Conservation (phyloP, 2,113 vertebrate genomes). For the Chaenogobius annularis region DNA sequence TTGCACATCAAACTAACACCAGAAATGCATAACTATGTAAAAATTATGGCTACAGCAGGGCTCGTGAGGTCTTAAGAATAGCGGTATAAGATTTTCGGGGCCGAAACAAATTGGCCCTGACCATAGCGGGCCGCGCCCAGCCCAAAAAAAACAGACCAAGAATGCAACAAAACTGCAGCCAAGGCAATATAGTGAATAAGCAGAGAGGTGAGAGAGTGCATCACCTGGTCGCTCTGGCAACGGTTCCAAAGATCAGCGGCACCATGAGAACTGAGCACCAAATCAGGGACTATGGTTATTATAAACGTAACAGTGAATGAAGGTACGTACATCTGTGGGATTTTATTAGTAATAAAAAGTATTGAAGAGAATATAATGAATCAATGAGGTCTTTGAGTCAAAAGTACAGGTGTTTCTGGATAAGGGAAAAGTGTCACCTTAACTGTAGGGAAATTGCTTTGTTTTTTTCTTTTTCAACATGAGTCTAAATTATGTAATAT, state of each 20-base stretch:
- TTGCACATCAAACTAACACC: slow-evolving; percentile 24
- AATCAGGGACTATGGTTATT: slow-evolving; percentile 9
- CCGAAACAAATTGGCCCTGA: slow-evolving; percentile 58
- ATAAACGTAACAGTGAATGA: not conserved
- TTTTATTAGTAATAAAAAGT: not conserved
- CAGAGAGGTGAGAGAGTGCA: slow-evolving; percentile 31
- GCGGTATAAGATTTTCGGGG: slow-evolving; percentile 42
- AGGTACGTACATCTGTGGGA: not conserved
- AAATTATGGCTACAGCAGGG: slow-evolving; percentile 33
- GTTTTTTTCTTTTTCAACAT: too few relatives aligned
- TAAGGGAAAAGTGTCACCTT: not conserved
- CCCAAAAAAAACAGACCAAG: slow-evolving; percentile 34
- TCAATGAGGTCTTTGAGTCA: not conserved
- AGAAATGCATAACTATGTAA: slow-evolving; percentile 46
- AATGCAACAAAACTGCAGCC: slow-evolving; percentile 61
- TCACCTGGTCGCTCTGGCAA: slow-evolving; percentile 62
- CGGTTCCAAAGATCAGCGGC: slow-evolving; percentile 58
- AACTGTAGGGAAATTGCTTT: too few relatives aligned
- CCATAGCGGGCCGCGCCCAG: slow-evolving; percentile 56
- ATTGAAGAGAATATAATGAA: not conserved
- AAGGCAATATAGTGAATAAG: slow-evolving; percentile 31
- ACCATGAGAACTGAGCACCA: slow-evolving; percentile 31
- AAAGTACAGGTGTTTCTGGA: not conserved
- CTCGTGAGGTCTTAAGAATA: slow-evolving; percentile 49
- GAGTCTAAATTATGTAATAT: too few relatives aligned